These are phyloP conservation scores for Mormyrops attenuatus DNA, from an alignment of 2,797 vertebrate species.

Conservation along the genomic window DNA sequence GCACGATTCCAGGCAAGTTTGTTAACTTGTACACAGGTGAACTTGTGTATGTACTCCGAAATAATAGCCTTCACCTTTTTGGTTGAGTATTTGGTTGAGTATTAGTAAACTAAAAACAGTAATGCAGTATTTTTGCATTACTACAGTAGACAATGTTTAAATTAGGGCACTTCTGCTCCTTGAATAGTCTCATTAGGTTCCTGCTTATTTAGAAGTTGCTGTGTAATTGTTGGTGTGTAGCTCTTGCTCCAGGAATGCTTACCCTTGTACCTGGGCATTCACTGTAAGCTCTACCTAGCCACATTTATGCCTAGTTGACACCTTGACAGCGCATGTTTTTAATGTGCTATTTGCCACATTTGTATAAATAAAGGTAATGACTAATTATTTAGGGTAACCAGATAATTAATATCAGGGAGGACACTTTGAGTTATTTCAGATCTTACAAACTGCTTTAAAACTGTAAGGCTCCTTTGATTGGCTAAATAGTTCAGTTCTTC, in stretches of 20 bases:
- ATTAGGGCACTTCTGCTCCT: neutral
- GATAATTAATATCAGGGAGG: neutral
- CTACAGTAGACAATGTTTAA: neutral
- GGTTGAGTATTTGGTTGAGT: too few relatives aligned
- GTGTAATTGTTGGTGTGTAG: neutral
- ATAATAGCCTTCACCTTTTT: too few relatives aligned
- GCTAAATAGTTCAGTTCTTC: too few relatives aligned
- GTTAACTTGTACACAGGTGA: too few relatives aligned
- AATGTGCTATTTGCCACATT: neutral
- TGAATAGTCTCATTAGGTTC: neutral
- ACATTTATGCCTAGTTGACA: neutral
- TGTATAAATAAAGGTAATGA: neutral
- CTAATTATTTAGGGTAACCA: neutral
- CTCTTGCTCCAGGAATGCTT: neutral
- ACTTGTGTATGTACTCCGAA: too few relatives aligned
- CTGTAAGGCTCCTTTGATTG: neutral
- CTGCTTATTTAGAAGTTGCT: neutral
- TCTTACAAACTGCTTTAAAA: neutral
- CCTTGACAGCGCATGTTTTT: too few relatives aligned
- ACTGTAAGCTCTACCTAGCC: neutral
- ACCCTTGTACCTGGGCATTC: neutral
- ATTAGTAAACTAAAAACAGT: too few relatives aligned
- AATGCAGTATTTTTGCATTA: neutral
- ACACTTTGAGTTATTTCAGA: neutral
- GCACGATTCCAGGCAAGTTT: too few relatives aligned